phyloP scores from a whole-genome alignment of 2,113 vertebrate species.

The Uria aalge region DNA sequence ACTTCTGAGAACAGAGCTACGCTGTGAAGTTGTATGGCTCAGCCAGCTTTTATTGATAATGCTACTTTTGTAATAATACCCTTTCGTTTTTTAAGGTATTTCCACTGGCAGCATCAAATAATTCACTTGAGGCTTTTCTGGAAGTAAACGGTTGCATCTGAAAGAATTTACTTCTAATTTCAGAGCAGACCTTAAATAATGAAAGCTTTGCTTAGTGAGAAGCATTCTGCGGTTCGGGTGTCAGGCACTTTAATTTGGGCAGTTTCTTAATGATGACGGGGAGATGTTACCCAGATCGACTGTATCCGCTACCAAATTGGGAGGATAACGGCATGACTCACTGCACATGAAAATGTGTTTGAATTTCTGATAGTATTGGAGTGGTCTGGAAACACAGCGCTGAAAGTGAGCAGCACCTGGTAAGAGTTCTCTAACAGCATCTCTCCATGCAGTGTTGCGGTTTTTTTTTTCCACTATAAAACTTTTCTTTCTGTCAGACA shows the following conservation, averaged over 20 bases:
- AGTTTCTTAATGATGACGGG: neutral
- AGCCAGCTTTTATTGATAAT: neutral
- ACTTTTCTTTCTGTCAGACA: neutral
- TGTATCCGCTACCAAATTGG: neutral
- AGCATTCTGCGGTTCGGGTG: neutral
- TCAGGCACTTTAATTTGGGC: neutral
- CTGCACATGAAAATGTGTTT: neutral
- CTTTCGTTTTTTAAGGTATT: neutral
- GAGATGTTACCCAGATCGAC: neutral
- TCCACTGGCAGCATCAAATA: neutral
- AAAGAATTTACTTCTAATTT: neutral
- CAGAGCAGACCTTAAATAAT: neutral
- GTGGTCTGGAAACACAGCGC: neutral
- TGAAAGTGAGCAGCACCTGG: neutral
- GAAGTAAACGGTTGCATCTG: neutral
- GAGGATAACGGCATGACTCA: fast-evolving
- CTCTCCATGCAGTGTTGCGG: neutral
- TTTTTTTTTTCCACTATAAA: neutral
- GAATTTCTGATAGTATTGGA: neutral
- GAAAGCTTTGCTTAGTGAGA: neutral
- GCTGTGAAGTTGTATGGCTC: neutral
- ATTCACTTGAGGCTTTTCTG: neutral
- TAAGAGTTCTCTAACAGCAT: neutral
- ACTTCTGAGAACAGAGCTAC: neutral
- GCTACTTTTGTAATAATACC: neutral